Evolutionary conservation across 2,113 vertebrate genomes (phyloP).

Genomic region (cattle (Bos taurus)): DNA sequence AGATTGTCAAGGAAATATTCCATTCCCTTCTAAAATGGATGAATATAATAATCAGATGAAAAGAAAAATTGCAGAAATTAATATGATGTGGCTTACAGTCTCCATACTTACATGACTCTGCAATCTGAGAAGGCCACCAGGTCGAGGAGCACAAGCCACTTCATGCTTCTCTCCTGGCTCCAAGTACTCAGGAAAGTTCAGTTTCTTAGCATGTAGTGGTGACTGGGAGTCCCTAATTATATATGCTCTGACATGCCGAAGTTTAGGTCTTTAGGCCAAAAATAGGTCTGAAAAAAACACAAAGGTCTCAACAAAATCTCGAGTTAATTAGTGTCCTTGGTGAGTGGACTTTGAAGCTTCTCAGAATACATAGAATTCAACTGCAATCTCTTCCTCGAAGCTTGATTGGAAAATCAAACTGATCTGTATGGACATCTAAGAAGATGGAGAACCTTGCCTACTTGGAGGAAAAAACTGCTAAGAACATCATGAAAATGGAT

Average conservation of each 20-base stretch:
- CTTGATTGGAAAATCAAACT: neutral
- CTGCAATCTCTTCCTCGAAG: neutral
- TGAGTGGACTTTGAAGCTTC: neutral
- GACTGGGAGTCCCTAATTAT: accelerated
- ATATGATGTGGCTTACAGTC: neutral
- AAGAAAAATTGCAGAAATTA: neutral
- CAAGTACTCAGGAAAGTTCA: neutral
- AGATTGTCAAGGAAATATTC: neutral
- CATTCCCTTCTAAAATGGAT: neutral
- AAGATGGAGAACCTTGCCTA: neutral
- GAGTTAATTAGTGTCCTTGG: neutral
- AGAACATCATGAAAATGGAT: too few species aligned
- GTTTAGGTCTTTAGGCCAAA: neutral
- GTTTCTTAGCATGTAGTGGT: neutral
- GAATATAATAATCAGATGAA: too few species aligned
- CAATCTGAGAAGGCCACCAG: neutral
- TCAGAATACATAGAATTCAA: neutral
- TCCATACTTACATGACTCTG: neutral
- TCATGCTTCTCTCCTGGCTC: neutral
- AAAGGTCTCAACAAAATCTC: neutral
- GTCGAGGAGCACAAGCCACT: neutral
- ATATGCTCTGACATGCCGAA: neutral
- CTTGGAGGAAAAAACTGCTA: neutral
- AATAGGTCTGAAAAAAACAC: neutral
- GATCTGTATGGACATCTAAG: neutral